Evolutionary conservation across 2,113 vertebrate genomes (phyloP).

Genomic region (Coptodon bakossiorum): DNA sequence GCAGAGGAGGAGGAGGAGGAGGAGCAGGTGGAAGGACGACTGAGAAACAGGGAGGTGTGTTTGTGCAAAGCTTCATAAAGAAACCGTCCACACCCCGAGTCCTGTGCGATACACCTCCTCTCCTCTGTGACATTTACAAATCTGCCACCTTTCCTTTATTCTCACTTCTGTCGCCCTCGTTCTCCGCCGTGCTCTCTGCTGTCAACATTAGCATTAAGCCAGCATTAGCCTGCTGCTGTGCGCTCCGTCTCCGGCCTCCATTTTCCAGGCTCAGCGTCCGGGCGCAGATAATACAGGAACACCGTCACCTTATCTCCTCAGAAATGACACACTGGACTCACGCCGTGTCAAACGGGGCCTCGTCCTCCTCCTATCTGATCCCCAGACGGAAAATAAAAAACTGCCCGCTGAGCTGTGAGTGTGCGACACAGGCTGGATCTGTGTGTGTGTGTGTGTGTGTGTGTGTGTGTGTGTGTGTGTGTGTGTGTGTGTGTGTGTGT

Average conservation of each 20-base stretch:
- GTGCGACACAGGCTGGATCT: slow-evolving; percentile 38
- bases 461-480: not conserved
- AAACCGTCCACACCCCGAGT: slow-evolving; percentile 4
- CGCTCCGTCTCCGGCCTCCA: slow-evolving; percentile 21
- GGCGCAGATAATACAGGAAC: slow-evolving; percentile 57
- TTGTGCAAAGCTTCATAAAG: slow-evolving; percentile 9
- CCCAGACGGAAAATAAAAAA: slow-evolving; percentile 49
- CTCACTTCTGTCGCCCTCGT: not conserved
- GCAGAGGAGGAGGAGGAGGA: not conserved
- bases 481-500: no score
- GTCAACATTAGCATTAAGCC: slow-evolving; percentile 53
- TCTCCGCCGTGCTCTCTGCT: slow-evolving; percentile 9
- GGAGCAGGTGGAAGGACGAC: not conserved
- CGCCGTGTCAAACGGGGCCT: slow-evolving; percentile 48
- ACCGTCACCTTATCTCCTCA: slow-evolving; percentile 61
- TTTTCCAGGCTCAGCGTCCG: slow-evolving; percentile 56
- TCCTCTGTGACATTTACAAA: slow-evolving; percentile 6
- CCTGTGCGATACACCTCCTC: not conserved
- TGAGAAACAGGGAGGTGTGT: not conserved
- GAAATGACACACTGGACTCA: slow-evolving; percentile 65
- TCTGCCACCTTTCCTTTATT: not conserved
- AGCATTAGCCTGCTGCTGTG: slow-evolving; percentile 35
- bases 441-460: slow-evolving; percentile 7
- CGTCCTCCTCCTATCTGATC: slow-evolving; percentile 62
- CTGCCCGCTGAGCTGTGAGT: slow-evolving; percentile 36